phyloP scores from a whole-genome alignment of 2,888 invertebrate species.

The Eupithecia insigniata region DNA sequence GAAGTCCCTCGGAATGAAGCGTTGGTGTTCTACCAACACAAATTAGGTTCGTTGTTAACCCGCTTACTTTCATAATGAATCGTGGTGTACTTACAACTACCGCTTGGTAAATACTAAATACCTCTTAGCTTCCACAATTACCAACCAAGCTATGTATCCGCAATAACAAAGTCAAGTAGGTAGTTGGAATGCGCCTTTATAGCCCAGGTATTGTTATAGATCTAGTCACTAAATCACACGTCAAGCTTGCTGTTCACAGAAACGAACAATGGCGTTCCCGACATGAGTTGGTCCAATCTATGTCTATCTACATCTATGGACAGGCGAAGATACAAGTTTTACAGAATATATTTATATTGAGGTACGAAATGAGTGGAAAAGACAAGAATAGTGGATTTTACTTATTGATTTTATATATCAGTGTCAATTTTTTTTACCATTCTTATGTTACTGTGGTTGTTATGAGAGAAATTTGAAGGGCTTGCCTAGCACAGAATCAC shows the following conservation, averaged over 20 bases:
- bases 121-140: background rate
- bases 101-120: background rate
- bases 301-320: constrained; percentile 21
- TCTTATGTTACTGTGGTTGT: background rate
- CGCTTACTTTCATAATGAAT: too few species aligned
- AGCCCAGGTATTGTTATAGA: constrained; percentile 41
- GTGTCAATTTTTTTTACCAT: background rate
- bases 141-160: background rate
- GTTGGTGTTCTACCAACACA: too few species aligned
- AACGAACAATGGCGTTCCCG: constrained; percentile 51
- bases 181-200: constrained; percentile 21
- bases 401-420: too few species aligned
- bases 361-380: background rate
- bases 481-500: background rate
- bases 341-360: background rate
- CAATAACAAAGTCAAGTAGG: background rate
- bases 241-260: constrained; percentile 50
- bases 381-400: background rate
- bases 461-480: background rate
- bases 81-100: background rate
- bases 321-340: constrained; percentile 10
- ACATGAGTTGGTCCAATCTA: constrained; percentile 33
- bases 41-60: too few species aligned
- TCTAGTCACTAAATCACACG: constrained; percentile 50
- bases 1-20: too few species aligned